Base-by-base conservation (phyloP, 2,113 vertebrate genomes). In the Elanus axillaris region DNA sequence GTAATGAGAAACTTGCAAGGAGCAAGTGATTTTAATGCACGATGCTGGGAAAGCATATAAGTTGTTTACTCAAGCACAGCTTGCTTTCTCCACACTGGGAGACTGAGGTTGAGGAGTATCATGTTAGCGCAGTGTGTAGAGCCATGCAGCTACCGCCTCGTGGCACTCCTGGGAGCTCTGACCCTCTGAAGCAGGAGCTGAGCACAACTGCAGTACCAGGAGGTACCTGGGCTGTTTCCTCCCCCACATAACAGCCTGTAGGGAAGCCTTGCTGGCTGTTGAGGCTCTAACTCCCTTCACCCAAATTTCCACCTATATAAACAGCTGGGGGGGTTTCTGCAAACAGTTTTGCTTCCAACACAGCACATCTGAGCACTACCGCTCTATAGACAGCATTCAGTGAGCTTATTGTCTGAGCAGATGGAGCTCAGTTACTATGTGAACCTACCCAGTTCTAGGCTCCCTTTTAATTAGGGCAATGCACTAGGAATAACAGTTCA, bases 401-500 rank as follows among this genome's bases (percentile, higher is more conserved):
- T 42, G 56, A 63, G 63, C 43, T 43, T 29, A 55, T 7, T 93
- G 73, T 75, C 50, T 60, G 80, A 18, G 25, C 90, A 92, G 83
- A 76, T 68, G 69, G 90, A 88, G 89, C 76, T 68, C 69, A 23
- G 60, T 86, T 74, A 80, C 89, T 90, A 43, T 58, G 88, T 16
- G 40, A 91, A 36, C 42, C 67, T 85, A 42, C 78, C 69, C 80
- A 52, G 92, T 86, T 68, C 91, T 19, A 56, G 45, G 52, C 69
- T 90, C 48, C 34, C 56, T 94, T 92, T 96, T 94, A 90, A 96
- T 94, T 74, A 92, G 75, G 52, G 56, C 53, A 92, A 27, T 36
- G 52, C 83, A 96, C 55, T 67, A 90, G 72, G 83, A 96, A 78
- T 93, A 94, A 86, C 67, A 88, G 86, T 80, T 76, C 48, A 73